A percentile compares a stretch with the other conserved stretches of the same genome.
Evolutionary conservation across 2,888 invertebrate genomes (phyloP).

Genomic region (Amblyjoppa fuscipennis): DNA sequence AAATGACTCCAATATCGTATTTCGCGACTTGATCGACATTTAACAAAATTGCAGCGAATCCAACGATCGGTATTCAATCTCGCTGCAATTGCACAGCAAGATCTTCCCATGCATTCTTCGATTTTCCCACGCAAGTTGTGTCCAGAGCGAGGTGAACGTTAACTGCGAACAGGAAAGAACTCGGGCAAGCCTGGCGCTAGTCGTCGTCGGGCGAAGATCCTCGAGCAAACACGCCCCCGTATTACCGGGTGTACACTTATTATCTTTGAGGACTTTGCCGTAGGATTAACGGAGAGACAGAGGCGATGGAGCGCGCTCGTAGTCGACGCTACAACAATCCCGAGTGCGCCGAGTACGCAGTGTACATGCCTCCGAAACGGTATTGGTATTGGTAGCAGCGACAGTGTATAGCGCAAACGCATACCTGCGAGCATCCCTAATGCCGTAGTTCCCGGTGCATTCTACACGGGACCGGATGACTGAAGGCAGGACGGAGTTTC

Average conservation of each 20-base stretch:
- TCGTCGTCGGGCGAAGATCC: conserved; percentile 46
- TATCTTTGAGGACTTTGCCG: conserved; percentile 62
- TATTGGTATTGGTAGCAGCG: conserved; percentile 19
- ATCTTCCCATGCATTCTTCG: neutral
- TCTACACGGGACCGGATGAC: neutral
- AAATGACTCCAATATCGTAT: too few species aligned
- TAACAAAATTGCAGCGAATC: too few species aligned
- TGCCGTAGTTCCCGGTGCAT: conserved; percentile 26
- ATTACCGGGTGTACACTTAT: conserved; percentile 61
- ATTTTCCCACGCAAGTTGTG: neutral
- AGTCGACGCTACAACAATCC: neutral
- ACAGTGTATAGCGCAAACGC: neutral
- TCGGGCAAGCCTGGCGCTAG: conserved; percentile 31
- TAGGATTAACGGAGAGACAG: conserved; percentile 48
- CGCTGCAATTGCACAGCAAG: neutral
- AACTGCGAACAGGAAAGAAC: neutral
- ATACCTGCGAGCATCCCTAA: conserved; percentile 58
- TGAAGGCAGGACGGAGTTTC: conserved; percentile 28
- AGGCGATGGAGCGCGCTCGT: conserved; percentile 36
- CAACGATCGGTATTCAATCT: neutral
- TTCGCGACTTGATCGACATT: too few species aligned
- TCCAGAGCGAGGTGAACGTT: neutral
- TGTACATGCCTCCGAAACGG: neutral
- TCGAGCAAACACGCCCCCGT: conserved; percentile 54
- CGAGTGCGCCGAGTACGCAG: neutral